phyloP scores from a whole-genome alignment of 2,113 vertebrate species.

The Hippocampus abdominalis region DNA sequence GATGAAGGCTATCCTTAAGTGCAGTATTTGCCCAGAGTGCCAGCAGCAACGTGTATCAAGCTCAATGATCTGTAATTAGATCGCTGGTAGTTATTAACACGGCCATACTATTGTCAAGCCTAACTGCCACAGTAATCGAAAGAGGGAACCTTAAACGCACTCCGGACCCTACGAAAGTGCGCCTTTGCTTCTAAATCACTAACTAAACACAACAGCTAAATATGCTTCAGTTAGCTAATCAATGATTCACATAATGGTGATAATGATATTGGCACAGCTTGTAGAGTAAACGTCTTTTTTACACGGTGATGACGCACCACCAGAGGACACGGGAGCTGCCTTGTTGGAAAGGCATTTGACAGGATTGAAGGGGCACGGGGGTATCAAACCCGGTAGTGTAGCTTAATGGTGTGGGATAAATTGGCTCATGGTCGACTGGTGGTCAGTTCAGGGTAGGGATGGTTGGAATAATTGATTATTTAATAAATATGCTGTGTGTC shows the following conservation, averaged over 20 bases:
- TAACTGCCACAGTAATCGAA: conserved; percentile 6
- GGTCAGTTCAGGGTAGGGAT: not conserved
- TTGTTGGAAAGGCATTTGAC: not conserved
- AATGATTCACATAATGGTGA: not conserved
- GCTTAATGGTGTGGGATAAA: not conserved
- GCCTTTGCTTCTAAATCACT: not conserved
- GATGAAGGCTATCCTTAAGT: conserved; percentile 29
- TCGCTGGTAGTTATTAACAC: conserved; percentile 27
- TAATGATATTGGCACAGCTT: not conserved
- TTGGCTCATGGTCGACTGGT: not conserved
- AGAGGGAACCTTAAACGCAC: conserved; percentile 3
- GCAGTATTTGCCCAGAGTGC: conserved; percentile 30
- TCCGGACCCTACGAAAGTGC: not conserved
- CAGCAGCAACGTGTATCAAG: conserved; percentile 42
- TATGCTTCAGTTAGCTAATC: not conserved
- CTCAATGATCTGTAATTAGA: conserved; percentile 47
- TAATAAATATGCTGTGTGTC: not conserved
- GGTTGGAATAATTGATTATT: not conserved
- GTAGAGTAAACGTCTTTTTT: not conserved
- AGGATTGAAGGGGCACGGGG: not conserved
- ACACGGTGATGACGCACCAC: not conserved
- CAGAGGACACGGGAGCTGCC: no score
- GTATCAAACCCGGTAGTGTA: not conserved
- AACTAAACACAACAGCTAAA: not conserved
- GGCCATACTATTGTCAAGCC: conserved; percentile 17